A percentile compares a stretch with the other conserved stretches of the same genome.
Evolutionary conservation across 2,113 vertebrate species (phyloP).

Genomic region (Potamarius usumacintae): DNA sequence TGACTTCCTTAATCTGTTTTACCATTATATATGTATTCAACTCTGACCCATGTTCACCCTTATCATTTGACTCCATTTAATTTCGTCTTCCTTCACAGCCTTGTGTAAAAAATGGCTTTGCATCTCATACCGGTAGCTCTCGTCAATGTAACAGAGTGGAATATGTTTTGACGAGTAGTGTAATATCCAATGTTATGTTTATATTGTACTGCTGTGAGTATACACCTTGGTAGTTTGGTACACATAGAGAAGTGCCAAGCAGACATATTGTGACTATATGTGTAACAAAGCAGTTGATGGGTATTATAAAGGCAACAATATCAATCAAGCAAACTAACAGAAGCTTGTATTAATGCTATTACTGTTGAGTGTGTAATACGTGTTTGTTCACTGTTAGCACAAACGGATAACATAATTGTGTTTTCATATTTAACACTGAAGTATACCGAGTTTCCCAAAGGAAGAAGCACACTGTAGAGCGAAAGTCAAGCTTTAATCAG

Average conservation of each 20-base stretch:
- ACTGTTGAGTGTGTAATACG: slow-evolving; percentile 35
- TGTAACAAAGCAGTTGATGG: slow-evolving; percentile 52
- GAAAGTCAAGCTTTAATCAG: slow-evolving; percentile 11
- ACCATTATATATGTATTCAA: not conserved
- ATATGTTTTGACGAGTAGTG: slow-evolving; percentile 64
- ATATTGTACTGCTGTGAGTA: slow-evolving; percentile 67
- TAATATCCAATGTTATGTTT: slow-evolving; percentile 66
- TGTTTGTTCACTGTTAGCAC: slow-evolving; percentile 44
- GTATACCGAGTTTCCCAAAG: slow-evolving; percentile 24
- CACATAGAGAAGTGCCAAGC: slow-evolving; percentile 66
- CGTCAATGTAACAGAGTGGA: slow-evolving; percentile 65
- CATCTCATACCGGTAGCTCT: slow-evolving; percentile 68
- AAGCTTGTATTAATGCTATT: slow-evolving; percentile 39
- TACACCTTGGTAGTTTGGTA: slow-evolving; percentile 70
- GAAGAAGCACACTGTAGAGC: slow-evolving; percentile 33
- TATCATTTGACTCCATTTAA: slow-evolving; percentile 64
- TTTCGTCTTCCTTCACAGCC: slow-evolving; percentile 79
- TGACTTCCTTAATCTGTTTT: not conserved
- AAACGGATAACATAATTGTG: slow-evolving; percentile 25
- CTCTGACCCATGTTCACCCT: slow-evolving; percentile 18
- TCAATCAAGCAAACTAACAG: slow-evolving; percentile 38
- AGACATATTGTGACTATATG: slow-evolving; percentile 50
- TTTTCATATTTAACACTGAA: slow-evolving; percentile 37
- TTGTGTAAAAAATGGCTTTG: slow-evolving; percentile 76
- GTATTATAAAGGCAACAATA: slow-evolving; percentile 35